Base-by-base conservation (phyloP, 1,140 invertebrate genomes). In the Apocrypta bakeri region DNA sequence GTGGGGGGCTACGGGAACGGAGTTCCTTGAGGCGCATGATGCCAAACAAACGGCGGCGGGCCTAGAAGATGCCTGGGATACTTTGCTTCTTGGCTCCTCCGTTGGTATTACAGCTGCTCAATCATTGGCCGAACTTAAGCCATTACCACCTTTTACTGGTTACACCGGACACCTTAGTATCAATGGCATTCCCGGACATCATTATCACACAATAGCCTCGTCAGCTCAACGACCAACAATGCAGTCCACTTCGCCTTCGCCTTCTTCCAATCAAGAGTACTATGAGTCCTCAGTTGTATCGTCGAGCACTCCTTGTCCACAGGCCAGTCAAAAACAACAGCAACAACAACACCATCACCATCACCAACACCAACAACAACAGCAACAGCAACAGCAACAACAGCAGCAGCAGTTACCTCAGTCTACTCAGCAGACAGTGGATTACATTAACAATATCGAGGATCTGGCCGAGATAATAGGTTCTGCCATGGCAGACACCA, bases 391-490 rank as follows among this genome's bases (percentile, higher is more conserved):
- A 2, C 85, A 86, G 7, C 85, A 87, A 0, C 87, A 87, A 0
- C 86, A 77, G 0, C 86, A 84, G 12, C 87, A 87, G 87, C 88
- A 93, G 83, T 64, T 93, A 79, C 89, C 92, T 48, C 90, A 91
- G 93, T 96, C 72, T 25, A 82, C 27, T 24, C 81, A 78, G 69
- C 81, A 78, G 29, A 64, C 81, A 17, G 81, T 79, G 21, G 81
- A 83, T 11, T 83, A 83, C 56, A 83, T 83, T 6, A 83, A 83
- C 61, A 83, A 83, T 27, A 83, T 83, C 48, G 81, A 82, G 33
- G 97, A 97, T 85, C 96, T 98, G 82, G 96, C 96, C 0, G 96
- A 96, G 24, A 96, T 98, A 27, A 97, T 98, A 76, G 96, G 96
- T 0, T 97, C 95, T 0, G 96, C 96, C n/a, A 97, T 98, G 84